A percentile compares a stretch with the other conserved stretches of the same genome.
phyloP scores from a whole-genome alignment of 2,888 invertebrate species.

The Zygogramma bicolorata region DNA sequence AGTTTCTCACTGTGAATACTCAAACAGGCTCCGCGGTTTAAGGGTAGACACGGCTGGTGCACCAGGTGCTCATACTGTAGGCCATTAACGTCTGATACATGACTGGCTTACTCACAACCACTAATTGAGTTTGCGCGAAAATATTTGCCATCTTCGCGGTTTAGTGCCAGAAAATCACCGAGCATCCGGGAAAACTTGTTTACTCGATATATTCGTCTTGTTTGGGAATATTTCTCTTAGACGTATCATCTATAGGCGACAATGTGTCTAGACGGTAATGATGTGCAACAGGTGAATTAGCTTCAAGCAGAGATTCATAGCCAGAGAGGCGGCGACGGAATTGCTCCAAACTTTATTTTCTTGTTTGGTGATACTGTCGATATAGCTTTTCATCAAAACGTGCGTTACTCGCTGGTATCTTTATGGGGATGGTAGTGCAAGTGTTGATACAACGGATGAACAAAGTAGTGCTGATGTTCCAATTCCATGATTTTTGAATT shows the following conservation, averaged over 20 bases:
- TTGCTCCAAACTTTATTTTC: too few relatives aligned
- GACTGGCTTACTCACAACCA: slow-evolving; percentile 33
- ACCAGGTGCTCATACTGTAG: slow-evolving; percentile 32
- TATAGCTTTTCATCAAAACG: too few relatives aligned
- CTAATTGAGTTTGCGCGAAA: slow-evolving; percentile 33
- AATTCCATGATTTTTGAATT: too few relatives aligned
- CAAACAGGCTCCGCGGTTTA: slow-evolving; percentile 18
- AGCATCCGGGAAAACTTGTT: neutral
- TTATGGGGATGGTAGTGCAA: too few relatives aligned
- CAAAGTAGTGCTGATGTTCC: too few relatives aligned
- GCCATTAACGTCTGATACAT: slow-evolving; percentile 35
- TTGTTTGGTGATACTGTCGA: too few relatives aligned
- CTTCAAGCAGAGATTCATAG: too few relatives aligned
- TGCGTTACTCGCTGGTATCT: too few relatives aligned
- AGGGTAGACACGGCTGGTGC: slow-evolving; percentile 25
- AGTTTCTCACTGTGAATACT: slow-evolving; percentile 19
- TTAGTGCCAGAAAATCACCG: slow-evolving; percentile 10
- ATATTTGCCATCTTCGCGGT: slow-evolving; percentile 27
- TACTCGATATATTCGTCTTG: neutral
- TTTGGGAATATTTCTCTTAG: neutral
- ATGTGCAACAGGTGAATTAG: neutral
- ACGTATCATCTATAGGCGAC: neutral
- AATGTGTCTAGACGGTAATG: neutral
- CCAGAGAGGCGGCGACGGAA: too few relatives aligned
- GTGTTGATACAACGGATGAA: too few relatives aligned